Percentiles rank a stretch among this genome's conserved stretches.
These are phyloP conservation scores for Saccopteryx leptura DNA, from an alignment of 2,113 vertebrate species.

Conservation along the genomic window DNA sequence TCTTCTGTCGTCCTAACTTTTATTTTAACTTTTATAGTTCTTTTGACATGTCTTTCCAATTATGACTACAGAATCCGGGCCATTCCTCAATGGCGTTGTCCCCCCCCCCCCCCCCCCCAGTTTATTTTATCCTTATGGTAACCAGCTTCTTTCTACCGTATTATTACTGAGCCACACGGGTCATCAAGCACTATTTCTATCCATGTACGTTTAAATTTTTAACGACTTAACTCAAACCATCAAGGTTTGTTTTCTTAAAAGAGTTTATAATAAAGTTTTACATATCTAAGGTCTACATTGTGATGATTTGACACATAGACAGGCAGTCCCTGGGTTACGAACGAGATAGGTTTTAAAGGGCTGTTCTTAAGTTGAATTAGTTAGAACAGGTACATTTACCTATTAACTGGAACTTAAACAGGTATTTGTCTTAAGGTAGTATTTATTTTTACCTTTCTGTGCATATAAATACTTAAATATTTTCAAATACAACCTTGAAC, in stretches of 20 bases:
- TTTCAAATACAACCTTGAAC: no score
- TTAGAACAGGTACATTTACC: no score
- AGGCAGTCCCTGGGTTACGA: no score
- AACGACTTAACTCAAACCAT: neutral
- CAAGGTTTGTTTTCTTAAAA: neutral
- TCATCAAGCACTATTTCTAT: neutral
- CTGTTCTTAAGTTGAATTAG: no score
- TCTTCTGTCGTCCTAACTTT: constrained; percentile 6
- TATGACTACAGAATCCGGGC: neutral
- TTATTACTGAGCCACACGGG: neutral
- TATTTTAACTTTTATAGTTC: constrained; percentile 10
- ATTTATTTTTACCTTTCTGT: no score
- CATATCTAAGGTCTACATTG: neutral
- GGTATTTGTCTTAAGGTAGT: no score
- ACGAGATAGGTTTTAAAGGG: no score
- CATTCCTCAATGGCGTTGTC: neutral
- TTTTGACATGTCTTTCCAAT: constrained; percentile 1
- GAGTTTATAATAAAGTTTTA: neutral
- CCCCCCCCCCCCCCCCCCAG: no score
- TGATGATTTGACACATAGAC: neutral
- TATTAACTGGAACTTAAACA: no score
- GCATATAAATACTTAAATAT: no score
- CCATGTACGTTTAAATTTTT: neutral
- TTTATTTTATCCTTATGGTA: neutral
- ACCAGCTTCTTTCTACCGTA: neutral